Percentiles rank a stretch among this genome's conserved stretches.
These are phyloP conservation scores for Oenanthe melanoleuca DNA, from an alignment of 2,113 vertebrate species.

Conservation along the genomic window DNA sequence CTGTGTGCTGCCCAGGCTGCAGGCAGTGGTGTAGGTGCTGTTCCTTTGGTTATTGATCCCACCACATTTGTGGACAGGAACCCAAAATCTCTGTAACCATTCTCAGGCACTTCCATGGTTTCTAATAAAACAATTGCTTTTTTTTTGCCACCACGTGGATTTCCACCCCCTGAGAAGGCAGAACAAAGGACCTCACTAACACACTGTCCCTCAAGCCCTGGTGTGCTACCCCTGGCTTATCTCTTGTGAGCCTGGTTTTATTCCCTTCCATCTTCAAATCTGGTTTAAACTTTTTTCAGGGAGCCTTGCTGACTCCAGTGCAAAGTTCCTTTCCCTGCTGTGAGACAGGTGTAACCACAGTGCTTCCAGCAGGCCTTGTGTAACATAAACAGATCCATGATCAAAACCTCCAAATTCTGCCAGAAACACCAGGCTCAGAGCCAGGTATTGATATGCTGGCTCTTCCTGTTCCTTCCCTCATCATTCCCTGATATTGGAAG, in stretches of 20 bases:
- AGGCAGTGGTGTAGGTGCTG: background rate
- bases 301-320: background rate
- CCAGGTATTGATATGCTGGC: background rate
- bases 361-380: background rate
- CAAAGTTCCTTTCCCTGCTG: background rate
- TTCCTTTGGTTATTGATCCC: background rate
- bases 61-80: background rate
- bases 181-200: background rate
- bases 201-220: background rate
- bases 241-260: background rate
- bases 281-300: background rate
- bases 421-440: background rate
- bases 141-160: background rate
- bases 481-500: background rate
- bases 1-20: background rate
- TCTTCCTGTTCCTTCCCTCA: background rate
- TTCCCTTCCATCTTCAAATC: background rate
- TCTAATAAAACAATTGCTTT: background rate
- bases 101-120: background rate
- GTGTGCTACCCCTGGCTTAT: background rate
- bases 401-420: background rate
- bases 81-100: background rate
- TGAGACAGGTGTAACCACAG: background rate
- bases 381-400: background rate
- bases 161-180: background rate